A percentile compares a stretch with the other conserved stretches of the same genome.
These are phyloP conservation scores for Vireo griseus DNA, from an alignment of 2,797 vertebrate species.

Conservation along the genomic window DNA sequence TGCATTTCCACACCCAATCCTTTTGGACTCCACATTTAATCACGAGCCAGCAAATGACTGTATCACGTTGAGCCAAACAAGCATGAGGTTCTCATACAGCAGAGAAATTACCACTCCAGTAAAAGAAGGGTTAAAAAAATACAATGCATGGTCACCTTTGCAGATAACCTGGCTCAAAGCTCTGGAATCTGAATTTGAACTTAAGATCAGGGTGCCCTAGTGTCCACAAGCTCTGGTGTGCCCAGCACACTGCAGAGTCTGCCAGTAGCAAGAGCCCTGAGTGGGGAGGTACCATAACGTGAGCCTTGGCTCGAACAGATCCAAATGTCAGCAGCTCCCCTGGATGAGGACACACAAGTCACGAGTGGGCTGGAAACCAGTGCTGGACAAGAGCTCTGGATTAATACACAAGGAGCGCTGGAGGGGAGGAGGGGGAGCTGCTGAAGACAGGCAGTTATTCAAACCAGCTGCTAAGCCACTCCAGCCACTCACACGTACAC, in stretches of 20 bases:
- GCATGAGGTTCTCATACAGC: neutral
- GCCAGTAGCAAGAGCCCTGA: accelerated
- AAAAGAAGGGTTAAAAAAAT: neutral
- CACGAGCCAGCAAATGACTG: neutral
- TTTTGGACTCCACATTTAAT: neutral
- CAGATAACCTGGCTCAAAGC: neutral
- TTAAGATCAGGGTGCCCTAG: neutral
- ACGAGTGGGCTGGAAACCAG: slow-evolving; percentile 28
- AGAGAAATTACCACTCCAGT: neutral
- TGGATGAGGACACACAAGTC: neutral
- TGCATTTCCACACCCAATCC: neutral
- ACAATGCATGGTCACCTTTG: neutral
- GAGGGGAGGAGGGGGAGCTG: neutral
- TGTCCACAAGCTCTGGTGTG: neutral
- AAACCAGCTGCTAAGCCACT: slow-evolving; percentile 46
- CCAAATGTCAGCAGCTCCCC: neutral
- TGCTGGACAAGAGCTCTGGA: slow-evolving; percentile 2
- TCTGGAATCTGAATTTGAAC: neutral
- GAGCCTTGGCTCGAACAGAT: neutral
- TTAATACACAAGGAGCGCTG: neutral
- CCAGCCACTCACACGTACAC: neutral
- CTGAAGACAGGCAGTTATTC: slow-evolving; percentile 46
- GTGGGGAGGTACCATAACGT: accelerated
- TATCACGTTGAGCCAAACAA: neutral
- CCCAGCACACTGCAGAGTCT: neutral